These are phyloP conservation scores for Lamellibrachia satsuma DNA, from an alignment of 2,888 invertebrate genomes.

Conservation along the genomic window DNA sequence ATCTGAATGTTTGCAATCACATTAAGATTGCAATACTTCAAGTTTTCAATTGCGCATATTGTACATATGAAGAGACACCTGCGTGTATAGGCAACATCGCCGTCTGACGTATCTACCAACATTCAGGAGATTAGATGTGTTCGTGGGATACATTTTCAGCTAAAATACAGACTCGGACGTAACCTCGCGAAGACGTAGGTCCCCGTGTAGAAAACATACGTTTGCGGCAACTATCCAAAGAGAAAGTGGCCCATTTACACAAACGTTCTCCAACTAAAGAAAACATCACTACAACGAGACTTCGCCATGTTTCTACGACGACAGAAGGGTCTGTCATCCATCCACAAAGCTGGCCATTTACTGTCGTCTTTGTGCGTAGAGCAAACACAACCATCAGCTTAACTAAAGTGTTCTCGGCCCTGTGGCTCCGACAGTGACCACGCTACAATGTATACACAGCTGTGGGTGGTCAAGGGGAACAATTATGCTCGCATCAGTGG, in stretches of 20 bases:
- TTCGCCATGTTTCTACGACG: neutral
- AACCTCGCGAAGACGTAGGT: neutral
- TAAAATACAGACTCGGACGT: neutral
- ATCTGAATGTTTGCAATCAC: neutral
- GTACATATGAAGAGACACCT: neutral
- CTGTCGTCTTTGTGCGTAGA: neutral
- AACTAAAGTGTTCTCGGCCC: neutral
- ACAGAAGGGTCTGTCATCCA: neutral
- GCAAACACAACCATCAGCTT: conserved; percentile 1
- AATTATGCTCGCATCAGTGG: neutral
- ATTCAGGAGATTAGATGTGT: neutral
- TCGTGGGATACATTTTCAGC: neutral
- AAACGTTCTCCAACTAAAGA: neutral
- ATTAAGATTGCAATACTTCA: neutral
- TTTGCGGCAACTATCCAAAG: neutral
- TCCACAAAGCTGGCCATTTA: neutral
- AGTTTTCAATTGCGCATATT: neutral
- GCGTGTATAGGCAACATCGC: neutral
- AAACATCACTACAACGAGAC: neutral
- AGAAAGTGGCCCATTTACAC: neutral
- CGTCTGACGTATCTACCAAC: neutral
- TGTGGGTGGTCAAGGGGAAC: neutral
- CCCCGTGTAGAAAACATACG: neutral
- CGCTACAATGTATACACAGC: neutral
- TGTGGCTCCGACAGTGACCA: neutral